A percentile compares a stretch with the other conserved stretches of the same genome.
Conservation (phyloP, 2,888 invertebrate species). For the Leucania comma region DNA sequence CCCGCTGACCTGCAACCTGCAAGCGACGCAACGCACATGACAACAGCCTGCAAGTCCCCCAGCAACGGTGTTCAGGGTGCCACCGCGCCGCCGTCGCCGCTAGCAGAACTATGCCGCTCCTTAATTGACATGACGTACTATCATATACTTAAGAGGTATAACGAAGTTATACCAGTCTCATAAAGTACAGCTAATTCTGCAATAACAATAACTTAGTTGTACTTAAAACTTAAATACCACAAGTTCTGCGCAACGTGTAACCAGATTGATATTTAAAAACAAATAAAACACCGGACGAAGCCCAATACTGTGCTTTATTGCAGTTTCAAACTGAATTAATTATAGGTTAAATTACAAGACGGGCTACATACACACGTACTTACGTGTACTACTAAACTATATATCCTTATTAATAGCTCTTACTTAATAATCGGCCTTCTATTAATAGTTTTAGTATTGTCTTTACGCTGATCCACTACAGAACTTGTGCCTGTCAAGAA, state of each 20-base stretch:
- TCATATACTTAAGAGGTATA: not conserved
- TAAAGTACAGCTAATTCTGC: constrained; percentile 2
- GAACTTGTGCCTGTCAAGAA: not conserved
- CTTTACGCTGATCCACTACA: not conserved
- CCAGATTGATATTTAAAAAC: constrained; percentile 16
- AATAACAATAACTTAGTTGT: not conserved
- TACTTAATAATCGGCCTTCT: not conserved
- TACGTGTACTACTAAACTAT: too few relatives aligned
- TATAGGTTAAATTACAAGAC: not conserved
- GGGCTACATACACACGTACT: too few relatives aligned
- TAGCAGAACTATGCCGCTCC: too few relatives aligned
- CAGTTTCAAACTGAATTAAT: not conserved
- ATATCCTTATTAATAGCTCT: not conserved
- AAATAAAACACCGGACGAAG: constrained; percentile 10
- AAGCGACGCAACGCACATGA: too few relatives aligned
- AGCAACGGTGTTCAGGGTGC: too few relatives aligned
- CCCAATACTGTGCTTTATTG: not conserved
- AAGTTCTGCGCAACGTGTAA: not conserved
- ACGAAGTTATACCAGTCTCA: not conserved
- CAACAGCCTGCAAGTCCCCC: too few relatives aligned
- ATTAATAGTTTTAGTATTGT: not conserved
- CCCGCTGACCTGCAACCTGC: too few relatives aligned
- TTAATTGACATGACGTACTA: too few relatives aligned
- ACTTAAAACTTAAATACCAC: constrained; percentile 2
- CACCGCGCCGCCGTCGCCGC: too few relatives aligned